phyloP scores from a whole-genome alignment of 2,797 vertebrate genomes.

The Arctocebus calabarensis region DNA sequence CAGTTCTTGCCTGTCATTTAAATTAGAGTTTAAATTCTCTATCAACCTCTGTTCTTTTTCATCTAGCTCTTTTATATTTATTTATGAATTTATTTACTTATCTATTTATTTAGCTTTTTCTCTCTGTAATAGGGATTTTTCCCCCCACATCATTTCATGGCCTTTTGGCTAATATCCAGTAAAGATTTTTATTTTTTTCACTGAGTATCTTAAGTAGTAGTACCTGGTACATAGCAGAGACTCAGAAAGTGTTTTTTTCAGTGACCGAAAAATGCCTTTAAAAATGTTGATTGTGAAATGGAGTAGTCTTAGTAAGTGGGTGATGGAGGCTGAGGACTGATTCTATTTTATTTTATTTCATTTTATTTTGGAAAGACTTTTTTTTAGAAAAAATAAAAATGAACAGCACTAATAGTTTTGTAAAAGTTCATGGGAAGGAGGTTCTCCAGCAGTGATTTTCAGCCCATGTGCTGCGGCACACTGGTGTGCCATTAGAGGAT shows the following conservation, averaged over 20 bases:
- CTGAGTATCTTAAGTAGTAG: neutral
- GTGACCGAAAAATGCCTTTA: neutral
- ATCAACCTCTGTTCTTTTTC: neutral
- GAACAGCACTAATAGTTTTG: neutral
- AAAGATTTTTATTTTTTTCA: neutral
- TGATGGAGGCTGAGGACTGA: neutral
- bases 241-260: neutral
- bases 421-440: neutral
- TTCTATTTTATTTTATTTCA: too few species aligned
- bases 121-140: neutral
- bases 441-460: too few species aligned
- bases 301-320: neutral
- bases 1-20: neutral
- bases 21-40: neutral
- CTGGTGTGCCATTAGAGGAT: too few species aligned
- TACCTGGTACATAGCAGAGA: neutral
- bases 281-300: neutral
- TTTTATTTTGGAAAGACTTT: neutral
- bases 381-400: neutral
- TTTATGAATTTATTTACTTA: neutral
- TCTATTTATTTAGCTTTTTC: neutral
- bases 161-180: too few species aligned
- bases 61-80: neutral
- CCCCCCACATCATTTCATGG: too few species aligned
- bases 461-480: too few species aligned